phyloP scores from a whole-genome alignment of 2,113 vertebrate species.

The Agapornis roseicollis region DNA sequence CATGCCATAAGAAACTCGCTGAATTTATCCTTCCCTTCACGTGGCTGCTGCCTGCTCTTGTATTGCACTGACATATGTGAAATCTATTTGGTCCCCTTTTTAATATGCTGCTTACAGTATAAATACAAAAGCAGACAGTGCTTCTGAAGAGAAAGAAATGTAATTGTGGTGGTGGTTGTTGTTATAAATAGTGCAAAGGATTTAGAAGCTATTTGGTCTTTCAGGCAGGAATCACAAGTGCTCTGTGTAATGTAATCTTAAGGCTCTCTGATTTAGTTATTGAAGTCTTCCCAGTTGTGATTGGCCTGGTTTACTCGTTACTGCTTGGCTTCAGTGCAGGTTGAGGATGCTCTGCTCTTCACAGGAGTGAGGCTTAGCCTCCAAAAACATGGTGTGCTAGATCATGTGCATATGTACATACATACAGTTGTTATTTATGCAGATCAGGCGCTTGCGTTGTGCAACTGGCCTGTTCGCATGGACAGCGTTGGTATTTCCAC shows the following conservation, averaged over 20 bases:
- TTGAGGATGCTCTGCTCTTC: not conserved
- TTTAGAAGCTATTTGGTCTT: constrained; percentile 25
- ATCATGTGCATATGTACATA: not conserved
- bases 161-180: constrained; percentile 34
- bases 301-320: not conserved
- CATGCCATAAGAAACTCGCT: constrained; percentile 49
- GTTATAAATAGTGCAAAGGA: constrained; percentile 46
- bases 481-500: constrained; percentile 20
- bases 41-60: constrained; percentile 48
- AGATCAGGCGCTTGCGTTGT: not conserved
- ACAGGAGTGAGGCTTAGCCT: not conserved
- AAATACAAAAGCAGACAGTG: constrained; percentile 60
- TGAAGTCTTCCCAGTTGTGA: not conserved
- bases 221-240: not conserved
- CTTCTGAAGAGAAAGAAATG: constrained; percentile 33
- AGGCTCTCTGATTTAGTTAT: not conserved
- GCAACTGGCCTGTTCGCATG: not conserved
- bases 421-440: not conserved
- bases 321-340: not conserved
- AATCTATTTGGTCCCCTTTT: constrained; percentile 51
- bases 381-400: not conserved
- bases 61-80: constrained; percentile 44
- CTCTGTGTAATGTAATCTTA: not conserved
- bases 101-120: constrained; percentile 32
- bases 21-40: constrained; percentile 52